Evolutionary conservation across 2,113 vertebrate species (phyloP).

Genomic region (Antechinus flavipes): DNA sequence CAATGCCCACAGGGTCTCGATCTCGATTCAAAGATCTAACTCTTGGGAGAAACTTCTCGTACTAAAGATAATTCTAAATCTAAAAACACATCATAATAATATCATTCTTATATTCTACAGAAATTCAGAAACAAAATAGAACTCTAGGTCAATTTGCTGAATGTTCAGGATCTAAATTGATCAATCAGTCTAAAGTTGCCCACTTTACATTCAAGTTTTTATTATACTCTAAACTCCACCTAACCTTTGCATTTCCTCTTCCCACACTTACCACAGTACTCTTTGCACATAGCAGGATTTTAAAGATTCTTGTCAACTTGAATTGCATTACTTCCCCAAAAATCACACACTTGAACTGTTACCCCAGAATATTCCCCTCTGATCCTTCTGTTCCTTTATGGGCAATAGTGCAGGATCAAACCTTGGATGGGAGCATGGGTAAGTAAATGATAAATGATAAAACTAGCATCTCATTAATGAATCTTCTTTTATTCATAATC

Average conservation of each 20-base stretch:
- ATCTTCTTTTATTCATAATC: background rate
- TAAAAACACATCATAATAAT: background rate
- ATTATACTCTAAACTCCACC: background rate
- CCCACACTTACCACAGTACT: background rate
- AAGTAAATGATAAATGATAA: background rate
- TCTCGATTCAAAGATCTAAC: conserved; percentile 11
- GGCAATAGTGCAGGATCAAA: conserved; percentile 5
- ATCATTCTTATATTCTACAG: conserved; percentile 48
- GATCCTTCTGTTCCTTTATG: background rate
- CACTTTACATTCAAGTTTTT: background rate
- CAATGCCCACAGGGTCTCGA: background rate
- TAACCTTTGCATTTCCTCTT: background rate
- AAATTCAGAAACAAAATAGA: background rate
- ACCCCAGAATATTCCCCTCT: background rate
- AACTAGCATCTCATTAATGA: background rate
- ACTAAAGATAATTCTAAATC: background rate
- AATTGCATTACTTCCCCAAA: background rate
- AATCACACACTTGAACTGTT: conserved; percentile 16
- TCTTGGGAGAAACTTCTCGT: conserved; percentile 4
- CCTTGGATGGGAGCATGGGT: background rate
- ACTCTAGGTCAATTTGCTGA: background rate
- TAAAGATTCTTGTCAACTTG: background rate
- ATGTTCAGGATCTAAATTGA: background rate
- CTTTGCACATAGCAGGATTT: background rate
- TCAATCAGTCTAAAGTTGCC: conserved; percentile 21